Base-by-base conservation (phyloP, 2,113 vertebrate species). In the Apodemus speciosus region DNA sequence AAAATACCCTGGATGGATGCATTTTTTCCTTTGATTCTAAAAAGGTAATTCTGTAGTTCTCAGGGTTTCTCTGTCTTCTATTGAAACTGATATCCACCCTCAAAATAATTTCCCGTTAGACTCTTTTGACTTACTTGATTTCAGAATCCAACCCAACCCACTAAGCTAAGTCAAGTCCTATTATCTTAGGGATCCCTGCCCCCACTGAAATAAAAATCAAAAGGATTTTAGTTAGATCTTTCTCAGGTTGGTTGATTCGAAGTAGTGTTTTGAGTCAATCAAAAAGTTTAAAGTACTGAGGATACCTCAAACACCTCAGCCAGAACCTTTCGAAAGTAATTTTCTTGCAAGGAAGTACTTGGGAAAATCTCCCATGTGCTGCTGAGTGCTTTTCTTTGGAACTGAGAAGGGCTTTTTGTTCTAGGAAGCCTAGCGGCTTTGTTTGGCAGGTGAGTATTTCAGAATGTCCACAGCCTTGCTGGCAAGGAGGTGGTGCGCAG, bases 401-500 rank as follows among this genome's bases (percentile, higher is more conserved):
- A 75, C 73, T 80, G 14, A 90, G 27, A 14, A 60, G 15, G 43
- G 53, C 15, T 30, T 88, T 43, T 43, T 85, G 32, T 51, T 21
- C 75, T 9, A 73, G 32, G 71, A 96, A 93, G 32, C 23, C 40
- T n/a, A 35, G 58, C 4, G 13, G n/a, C 30, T 96, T 93, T 32
- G 35, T 89, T 80, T 96, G 88, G 60, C 83, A 93, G 72, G 88
- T 93, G 77, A 77, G 43, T 94, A 73, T 94, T 96, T 96, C 89
- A 94, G 95, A 91, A 9, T 43, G 60, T 87, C 73, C 69, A 23
- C 27, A 72, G 21, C 40, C 89, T 27, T 76, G 89, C 90, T 84
- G 68, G 64, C 90, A 95, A 95, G 76, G 73, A 95, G 81, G 32
- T 76, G 46, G 75, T 43, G 25, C 83, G 35, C n/a, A 94, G 40